Conservation (phyloP, 92 coral and sea anemone species). For the Parazoanthus swiftii region DNA sequence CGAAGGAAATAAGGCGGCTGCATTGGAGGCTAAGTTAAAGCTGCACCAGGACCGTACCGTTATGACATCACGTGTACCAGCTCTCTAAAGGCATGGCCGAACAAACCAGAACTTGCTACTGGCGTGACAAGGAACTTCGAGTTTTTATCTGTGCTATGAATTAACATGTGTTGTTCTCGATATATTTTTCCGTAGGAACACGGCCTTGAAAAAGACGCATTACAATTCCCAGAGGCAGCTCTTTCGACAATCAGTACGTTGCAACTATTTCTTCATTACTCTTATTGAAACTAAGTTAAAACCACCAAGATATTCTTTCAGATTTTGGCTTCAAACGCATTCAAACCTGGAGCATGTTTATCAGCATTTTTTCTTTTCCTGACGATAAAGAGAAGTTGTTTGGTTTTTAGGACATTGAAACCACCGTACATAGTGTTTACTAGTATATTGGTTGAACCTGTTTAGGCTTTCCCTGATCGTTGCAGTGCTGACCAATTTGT, state of each 20-base stretch:
- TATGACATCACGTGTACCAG: too few species aligned
- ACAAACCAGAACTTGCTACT: too few species aligned
- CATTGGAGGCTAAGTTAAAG: too few species aligned
- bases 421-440: too few species aligned
- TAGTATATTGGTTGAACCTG: background rate
- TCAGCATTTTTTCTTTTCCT: too few species aligned
- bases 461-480: background rate
- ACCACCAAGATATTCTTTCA: background rate
- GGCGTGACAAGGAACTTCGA: background rate
- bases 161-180: background rate
- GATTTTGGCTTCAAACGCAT: background rate
- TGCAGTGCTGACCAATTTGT: background rate
- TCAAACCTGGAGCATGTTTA: too few species aligned
- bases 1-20: too few species aligned
- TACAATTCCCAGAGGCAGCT: slow-evolving; percentile 14
- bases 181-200: slow-evolving; percentile 61
- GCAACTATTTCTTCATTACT: background rate
- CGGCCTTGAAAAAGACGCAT: slow-evolving; percentile 43
- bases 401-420: too few species aligned
- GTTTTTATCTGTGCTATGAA: background rate
- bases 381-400: too few species aligned
- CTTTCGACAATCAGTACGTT: slow-evolving; percentile 30
- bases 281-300: background rate
- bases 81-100: too few species aligned
- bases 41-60: too few species aligned